A percentile compares a stretch with the other conserved stretches of the same genome.
Conservation (phyloP, 2,797 vertebrate genomes). For the Acrocephalus scirpaceus region DNA sequence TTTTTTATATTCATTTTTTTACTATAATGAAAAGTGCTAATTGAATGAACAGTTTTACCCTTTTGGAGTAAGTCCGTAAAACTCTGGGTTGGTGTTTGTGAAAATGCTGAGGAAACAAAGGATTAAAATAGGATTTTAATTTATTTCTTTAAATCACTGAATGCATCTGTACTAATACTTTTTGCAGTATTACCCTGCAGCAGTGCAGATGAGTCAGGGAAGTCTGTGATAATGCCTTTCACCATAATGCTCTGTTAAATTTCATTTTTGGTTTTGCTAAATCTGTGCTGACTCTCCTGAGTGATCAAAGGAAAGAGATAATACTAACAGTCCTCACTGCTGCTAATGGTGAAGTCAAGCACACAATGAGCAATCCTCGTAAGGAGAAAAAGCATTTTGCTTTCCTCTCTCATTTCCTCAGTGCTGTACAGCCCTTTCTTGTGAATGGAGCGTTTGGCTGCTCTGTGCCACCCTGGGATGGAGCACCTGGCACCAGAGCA, state of each 20-base stretch:
- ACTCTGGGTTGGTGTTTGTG: background rate
- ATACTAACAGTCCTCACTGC: background rate
- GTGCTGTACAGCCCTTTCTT: background rate
- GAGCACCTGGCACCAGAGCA: background rate
- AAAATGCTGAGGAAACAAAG: background rate
- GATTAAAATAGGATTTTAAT: background rate
- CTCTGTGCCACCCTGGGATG: background rate
- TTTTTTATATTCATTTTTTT: background rate
- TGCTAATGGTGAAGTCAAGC: background rate
- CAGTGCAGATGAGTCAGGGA: accelerated
- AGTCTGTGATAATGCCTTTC: background rate
- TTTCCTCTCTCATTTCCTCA: background rate
- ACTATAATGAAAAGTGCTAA: background rate
- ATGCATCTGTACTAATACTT: background rate
- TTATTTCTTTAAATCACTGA: background rate
- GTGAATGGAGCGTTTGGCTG: background rate
- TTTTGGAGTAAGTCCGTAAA: background rate
- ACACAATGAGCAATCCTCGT: background rate
- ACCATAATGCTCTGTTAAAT: background rate
- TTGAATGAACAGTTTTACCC: background rate
- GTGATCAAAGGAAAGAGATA: background rate
- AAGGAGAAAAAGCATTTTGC: background rate
- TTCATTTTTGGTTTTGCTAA: background rate
- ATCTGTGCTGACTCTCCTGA: background rate
- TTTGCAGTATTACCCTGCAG: background rate